Percentiles rank a stretch among this genome's conserved stretches.
phyloP scores from a whole-genome alignment of 2,113 vertebrate genomes.

The Catagonus wagneri region DNA sequence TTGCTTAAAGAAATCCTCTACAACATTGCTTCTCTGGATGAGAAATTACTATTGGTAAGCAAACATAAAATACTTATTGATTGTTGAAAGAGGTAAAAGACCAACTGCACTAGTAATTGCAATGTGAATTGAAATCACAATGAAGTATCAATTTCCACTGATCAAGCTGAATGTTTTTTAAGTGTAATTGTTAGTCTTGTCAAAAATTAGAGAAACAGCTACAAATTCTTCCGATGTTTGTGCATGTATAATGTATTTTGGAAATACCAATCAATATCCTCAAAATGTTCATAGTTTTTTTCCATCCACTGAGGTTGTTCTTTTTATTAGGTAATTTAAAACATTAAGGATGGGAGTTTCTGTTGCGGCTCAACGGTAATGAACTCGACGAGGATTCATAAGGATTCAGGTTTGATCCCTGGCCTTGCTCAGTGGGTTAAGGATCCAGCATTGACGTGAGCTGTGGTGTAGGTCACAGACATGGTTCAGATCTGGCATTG shows the following conservation, averaged over 20 bases:
- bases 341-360: neutral
- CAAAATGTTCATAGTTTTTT: neutral
- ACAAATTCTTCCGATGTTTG: neutral
- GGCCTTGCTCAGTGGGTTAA: no score
- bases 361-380: no score
- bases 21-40: neutral
- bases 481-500: no score
- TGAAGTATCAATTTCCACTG: neutral
- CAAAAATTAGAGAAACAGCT: neutral
- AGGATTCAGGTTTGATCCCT: no score
- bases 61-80: slow-evolving; percentile 11
- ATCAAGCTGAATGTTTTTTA: slow-evolving; percentile 11
- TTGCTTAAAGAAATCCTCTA: neutral
- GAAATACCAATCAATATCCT: neutral
- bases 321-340: slow-evolving; percentile 48
- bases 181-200: neutral
- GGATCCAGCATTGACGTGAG: no score
- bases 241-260: neutral
- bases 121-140: neutral
- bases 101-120: neutral
- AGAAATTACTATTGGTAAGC: neutral
- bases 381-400: no score
- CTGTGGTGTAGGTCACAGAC: no score
- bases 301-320: neutral
- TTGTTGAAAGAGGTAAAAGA: neutral